Evolutionary conservation across 2,113 vertebrate species (phyloP), one percentile per base, ranked within the genome.

Genomic region (Okapia johnstoni): DNA sequence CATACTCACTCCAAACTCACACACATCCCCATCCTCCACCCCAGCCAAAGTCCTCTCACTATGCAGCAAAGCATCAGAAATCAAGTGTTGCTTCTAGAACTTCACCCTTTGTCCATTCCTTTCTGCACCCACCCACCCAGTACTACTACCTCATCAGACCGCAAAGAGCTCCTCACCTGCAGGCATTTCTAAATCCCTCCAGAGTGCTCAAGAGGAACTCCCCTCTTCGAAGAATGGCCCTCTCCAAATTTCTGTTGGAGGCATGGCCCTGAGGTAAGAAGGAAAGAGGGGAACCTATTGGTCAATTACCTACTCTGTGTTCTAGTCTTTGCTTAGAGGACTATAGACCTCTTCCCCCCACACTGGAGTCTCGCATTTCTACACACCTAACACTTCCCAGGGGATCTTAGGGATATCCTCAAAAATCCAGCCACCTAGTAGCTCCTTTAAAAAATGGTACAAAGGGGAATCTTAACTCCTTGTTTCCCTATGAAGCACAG

Each of bases 161-260:
- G n/a, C 55, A 88, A 26, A 52, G 33, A 57, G 23, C 4, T 30
- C 33, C 99, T 98, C 94, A 99, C 99, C 99, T 99, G 99, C 99
- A 99, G 96, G 99, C 99, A 85, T 98, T 99, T 96, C 99, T 99
- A 98, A 99, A 99, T 97, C 99, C 99, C 91, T 99, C 96, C 97
- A 99, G 98, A 4, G 99, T 98, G 88, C 97, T 99, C 52, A 99
- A 98, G 46, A 99, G 98, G 98, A 99, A 99, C 1, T 90, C 98
- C 57, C 98, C 98, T 15, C 98, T 97, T 93, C 33, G 98, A 98
- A 97, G 97, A 96, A 98, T 73, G 85, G 85, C 96, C 98, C 97
- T 98, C 90, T 96, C 96, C 8, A 94, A 97, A 90, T 86, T 97
- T 95, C 97, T 98, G 43, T 93, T 97, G 88, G 86, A 86, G 5